Base-by-base conservation (phyloP, 1,140 invertebrate species). In the Reticulitermes speratus region DNA sequence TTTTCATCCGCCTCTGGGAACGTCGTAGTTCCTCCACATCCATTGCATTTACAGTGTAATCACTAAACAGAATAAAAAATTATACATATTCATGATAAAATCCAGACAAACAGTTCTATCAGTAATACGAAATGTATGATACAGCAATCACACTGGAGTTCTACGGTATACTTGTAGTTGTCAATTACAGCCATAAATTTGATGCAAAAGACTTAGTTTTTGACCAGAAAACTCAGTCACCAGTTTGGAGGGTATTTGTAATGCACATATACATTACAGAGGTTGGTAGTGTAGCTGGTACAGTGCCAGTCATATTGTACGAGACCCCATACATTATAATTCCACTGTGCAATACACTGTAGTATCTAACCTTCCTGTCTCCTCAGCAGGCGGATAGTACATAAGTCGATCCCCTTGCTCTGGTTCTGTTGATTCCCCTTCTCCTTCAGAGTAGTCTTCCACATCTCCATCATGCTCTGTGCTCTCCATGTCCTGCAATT, bases 401-500 rank as follows among this genome's bases (percentile, higher is more conserved):
- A 93, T 93, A 2, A 93, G 90, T 55, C 91, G 88, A 87, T 92
- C 91, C 12, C 91, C 90, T 82, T 95, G 93, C 89, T 96, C 95
- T 0, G 94, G 95, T 65, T 93, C 92, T 30, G 95, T 96, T 0
- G 95, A 96, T 85, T 95, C 92, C 83, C 93, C 93, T 89, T 96
- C 96, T 0, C 95, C 96, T 90, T 98, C 96, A 0, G 96, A 96
- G 89, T 96, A 96, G 88, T 96, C 96, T 89, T 97, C 96, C 3
- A 97, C 93, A 89, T 97, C 96, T 12, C 96, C 96, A 88, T 97
- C 96, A 89, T 97, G 96, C 86, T 97, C 96, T 8, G 95, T 96
- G 55, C 95, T 95, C 89, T 96, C 95, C 85, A 94, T 92, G 89
- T 95, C 94, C 94, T 95, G 89, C 21, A 89, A 87, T 85, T 55